These are phyloP conservation scores for Moxostoma hubbsi DNA, from an alignment of 2,797 vertebrate genomes.

Conservation along the genomic window DNA sequence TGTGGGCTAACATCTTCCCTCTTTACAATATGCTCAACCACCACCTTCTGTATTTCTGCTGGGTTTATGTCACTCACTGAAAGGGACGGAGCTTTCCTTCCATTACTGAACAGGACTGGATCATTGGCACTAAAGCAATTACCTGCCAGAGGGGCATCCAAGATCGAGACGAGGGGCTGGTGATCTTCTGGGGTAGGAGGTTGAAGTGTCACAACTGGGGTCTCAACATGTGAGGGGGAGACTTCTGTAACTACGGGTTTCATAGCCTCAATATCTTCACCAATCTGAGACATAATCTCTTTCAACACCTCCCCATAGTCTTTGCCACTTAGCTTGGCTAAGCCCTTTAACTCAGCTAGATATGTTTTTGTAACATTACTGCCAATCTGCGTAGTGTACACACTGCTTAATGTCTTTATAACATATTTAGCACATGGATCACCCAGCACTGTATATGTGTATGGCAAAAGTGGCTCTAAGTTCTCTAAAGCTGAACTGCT, in stretches of 20 bases:
- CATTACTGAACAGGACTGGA: too few species aligned
- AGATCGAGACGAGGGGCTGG: neutral
- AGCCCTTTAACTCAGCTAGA: neutral
- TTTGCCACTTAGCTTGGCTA: neutral
- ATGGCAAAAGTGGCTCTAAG: neutral
- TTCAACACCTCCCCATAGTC: neutral
- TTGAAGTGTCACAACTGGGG: neutral
- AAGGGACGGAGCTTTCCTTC: neutral
- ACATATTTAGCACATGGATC: neutral
- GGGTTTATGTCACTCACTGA: slow-evolving; percentile 22
- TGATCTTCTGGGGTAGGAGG: neutral
- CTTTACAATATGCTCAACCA: slow-evolving; percentile 46
- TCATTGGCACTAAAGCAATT: too few species aligned
- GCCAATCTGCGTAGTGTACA: slow-evolving; percentile 18
- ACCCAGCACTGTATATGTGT: neutral
- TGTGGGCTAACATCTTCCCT: neutral
- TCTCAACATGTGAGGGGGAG: neutral
- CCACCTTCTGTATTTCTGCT: slow-evolving; percentile 26
- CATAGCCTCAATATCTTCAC: slow-evolving; percentile 15
- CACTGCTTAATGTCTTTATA: neutral
- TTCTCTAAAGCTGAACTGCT: too few species aligned
- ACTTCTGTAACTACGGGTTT: neutral
- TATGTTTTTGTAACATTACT: slow-evolving; percentile 28
- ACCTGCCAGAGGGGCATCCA: too few species aligned
- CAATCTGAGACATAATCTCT: neutral